Percentiles rank a stretch among this genome's conserved stretches.
These are phyloP conservation scores for Martes martes DNA, from an alignment of 2,113 vertebrate genomes.

Conservation along the genomic window DNA sequence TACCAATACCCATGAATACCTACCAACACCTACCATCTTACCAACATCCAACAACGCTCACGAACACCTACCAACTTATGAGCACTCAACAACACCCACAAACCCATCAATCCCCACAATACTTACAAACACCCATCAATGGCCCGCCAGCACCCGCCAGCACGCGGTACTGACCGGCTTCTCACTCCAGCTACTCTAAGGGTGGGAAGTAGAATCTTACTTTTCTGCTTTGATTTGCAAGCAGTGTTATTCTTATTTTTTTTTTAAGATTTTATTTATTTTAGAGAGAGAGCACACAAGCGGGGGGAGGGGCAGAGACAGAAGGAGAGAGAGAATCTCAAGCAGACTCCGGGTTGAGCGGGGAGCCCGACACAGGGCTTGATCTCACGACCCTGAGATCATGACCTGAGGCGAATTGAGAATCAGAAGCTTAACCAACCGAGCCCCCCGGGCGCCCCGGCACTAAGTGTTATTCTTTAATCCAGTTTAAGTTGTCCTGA, in stretches of 20 bases:
- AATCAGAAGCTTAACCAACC: background rate
- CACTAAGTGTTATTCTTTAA: background rate
- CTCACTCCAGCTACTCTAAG: background rate
- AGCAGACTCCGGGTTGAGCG: background rate
- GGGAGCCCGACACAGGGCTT: background rate
- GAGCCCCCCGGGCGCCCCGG: background rate
- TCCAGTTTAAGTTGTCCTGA: background rate
- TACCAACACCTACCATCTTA: background rate
- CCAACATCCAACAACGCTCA: background rate
- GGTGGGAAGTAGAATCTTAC: fast-evolving
- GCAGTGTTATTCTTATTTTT: background rate
- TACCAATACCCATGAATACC: background rate
- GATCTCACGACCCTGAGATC: background rate
- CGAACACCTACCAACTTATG: background rate
- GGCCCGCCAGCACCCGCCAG: background rate
- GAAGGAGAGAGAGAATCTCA: background rate
- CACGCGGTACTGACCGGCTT: background rate
- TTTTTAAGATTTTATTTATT: background rate
- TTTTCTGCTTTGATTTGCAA: background rate
- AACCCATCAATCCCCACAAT: background rate
- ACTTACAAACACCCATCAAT: background rate
- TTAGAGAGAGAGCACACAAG: background rate
- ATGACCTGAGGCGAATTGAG: background rate
- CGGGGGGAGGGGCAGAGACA: background rate
- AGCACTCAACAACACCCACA: background rate